Evolutionary conservation across 2,888 invertebrate genomes (phyloP).

Genomic region (Oxystoma pomonae): DNA sequence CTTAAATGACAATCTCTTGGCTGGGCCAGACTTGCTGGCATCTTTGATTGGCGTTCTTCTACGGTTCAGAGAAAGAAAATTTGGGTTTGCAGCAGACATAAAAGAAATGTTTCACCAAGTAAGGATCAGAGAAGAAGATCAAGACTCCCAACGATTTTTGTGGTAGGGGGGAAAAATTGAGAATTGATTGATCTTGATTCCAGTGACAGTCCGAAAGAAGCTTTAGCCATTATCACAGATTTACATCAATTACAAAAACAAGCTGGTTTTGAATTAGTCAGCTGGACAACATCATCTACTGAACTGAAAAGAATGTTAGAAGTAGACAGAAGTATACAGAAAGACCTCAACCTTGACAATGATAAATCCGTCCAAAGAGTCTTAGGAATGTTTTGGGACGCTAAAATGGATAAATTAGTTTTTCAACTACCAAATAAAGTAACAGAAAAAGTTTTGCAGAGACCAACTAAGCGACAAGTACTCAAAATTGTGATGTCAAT

Average conservation of each 20-base stretch:
- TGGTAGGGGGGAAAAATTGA: not conserved
- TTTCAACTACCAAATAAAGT: too few species aligned
- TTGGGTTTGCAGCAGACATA: not conserved
- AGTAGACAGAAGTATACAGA: not conserved
- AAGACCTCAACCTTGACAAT: too few species aligned
- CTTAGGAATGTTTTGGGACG: too few species aligned
- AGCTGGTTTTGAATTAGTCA: not conserved
- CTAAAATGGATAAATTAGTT: too few species aligned
- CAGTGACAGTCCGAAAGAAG: not conserved
- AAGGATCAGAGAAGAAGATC: not conserved
- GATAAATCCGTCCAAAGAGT: too few species aligned
- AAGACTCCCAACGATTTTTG: not conserved
- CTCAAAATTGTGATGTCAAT: too few species aligned
- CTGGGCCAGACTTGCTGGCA: constrained; percentile 14
- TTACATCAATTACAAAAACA: not conserved
- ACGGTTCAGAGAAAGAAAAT: not conserved
- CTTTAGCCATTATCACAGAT: not conserved
- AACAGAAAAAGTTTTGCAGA: too few species aligned
- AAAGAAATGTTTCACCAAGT: not conserved
- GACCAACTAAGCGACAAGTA: too few species aligned
- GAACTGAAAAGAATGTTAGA: not conserved
- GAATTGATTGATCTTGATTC: not conserved
- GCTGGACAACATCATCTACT: not conserved
- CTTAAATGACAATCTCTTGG: constrained; percentile 13
- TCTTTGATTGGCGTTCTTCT: constrained; percentile 9